Percentiles rank a stretch among this genome's conserved stretches.
These are phyloP conservation scores for Sebastes trivittatus DNA, from an alignment of 2,797 vertebrate species.

Conservation along the genomic window DNA sequence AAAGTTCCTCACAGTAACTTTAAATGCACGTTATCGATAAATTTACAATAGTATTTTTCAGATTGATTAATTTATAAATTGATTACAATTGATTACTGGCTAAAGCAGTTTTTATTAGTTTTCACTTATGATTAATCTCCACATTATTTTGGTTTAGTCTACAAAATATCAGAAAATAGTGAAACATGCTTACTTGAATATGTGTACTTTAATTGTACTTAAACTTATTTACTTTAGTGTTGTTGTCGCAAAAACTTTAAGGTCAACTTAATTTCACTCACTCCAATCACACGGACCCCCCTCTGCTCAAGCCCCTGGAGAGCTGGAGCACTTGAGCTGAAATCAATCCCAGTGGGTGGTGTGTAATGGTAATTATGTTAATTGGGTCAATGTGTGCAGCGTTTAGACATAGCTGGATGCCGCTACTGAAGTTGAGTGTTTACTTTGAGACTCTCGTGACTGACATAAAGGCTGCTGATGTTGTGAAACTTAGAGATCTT, in stretches of 20 bases:
- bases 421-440: constrained; percentile 24
- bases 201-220: background rate
- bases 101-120: background rate
- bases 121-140: background rate
- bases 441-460: constrained; percentile 12
- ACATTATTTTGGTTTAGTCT: background rate
- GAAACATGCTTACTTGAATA: background rate
- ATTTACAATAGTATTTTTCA: background rate
- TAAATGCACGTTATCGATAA: background rate
- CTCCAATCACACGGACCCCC: constrained; percentile 37
- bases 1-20: background rate
- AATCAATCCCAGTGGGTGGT: constrained; percentile 43
- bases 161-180: background rate
- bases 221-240: background rate
- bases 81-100: background rate
- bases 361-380: constrained; percentile 47
- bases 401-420: constrained; percentile 23
- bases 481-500: background rate
- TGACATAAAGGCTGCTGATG: background rate
- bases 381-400: constrained; percentile 60
- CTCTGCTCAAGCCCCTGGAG: constrained; percentile 25
- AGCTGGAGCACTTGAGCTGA: constrained; percentile 26
- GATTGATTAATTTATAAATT: background rate
- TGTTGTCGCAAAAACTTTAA: constrained; percentile 37
- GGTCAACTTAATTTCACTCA: constrained; percentile 42